Conservation (phyloP, 2,797 vertebrate species). For the Dermochelys coriacea region DNA sequence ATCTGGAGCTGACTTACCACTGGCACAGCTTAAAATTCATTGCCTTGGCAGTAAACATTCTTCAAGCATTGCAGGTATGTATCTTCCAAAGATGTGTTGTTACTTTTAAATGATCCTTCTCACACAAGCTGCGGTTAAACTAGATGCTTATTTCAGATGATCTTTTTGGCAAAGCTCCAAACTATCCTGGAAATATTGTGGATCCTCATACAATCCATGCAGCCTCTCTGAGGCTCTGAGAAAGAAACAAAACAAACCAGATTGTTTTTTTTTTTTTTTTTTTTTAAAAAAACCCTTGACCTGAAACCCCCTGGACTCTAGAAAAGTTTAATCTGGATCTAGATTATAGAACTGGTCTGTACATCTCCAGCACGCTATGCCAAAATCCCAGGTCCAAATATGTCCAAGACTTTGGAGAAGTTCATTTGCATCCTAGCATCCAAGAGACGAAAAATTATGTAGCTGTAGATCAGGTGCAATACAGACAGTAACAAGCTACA, state of each 20-base stretch:
- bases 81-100: not conserved
- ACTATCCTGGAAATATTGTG: not conserved
- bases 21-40: no score
- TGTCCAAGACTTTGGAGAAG: not conserved
- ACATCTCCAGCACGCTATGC: not conserved
- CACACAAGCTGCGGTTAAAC: not conserved
- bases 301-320: not conserved
- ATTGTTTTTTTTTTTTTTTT: not conserved
- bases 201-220: not conserved
- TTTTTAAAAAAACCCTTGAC: no score
- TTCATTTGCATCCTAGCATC: not conserved
- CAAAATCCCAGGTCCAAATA: not conserved
- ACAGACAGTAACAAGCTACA: fast-evolving
- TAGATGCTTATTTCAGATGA: not conserved
- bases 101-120: not conserved
- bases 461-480: not conserved
- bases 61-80: not conserved
- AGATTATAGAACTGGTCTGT: not conserved
- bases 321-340: not conserved
- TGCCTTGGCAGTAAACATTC: not conserved
- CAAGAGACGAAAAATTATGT: not conserved
- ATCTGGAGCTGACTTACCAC: no score
- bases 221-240: not conserved
- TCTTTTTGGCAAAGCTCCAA: not conserved
- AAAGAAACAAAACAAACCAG: not conserved